These are phyloP conservation scores for Lycophotia porphyrea DNA, from an alignment of 2,888 invertebrate species.

Conservation along the genomic window DNA sequence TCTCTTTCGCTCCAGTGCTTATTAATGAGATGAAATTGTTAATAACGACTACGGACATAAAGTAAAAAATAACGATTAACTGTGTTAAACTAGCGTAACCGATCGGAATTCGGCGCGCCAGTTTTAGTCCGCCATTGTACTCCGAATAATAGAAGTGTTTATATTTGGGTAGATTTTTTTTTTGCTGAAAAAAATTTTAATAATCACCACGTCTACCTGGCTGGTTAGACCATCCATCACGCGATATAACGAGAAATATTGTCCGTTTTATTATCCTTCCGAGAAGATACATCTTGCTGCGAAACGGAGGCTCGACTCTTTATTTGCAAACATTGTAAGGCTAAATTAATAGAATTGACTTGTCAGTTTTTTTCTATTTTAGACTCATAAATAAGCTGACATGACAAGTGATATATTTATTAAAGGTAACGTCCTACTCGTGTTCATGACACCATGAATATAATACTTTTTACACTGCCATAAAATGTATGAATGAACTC, in stretches of 20 bases:
- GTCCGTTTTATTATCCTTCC: constrained; percentile 80
- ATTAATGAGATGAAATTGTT: constrained; percentile 88
- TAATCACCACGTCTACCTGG: constrained; percentile 85
- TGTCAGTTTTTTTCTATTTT: constrained; percentile 63
- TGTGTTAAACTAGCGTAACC: constrained; percentile 88
- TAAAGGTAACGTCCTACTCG: constrained; percentile 55
- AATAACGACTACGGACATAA: constrained; percentile 81
- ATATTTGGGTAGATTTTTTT: constrained; percentile 86
- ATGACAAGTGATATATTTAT: constrained; percentile 31
- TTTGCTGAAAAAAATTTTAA: constrained; percentile 71
- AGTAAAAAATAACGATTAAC: constrained; percentile 88
- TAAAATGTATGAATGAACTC: constrained; percentile 61
- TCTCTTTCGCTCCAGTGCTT: constrained; percentile 84
- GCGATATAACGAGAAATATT: constrained; percentile 85
- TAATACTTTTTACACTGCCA: constrained; percentile 60
- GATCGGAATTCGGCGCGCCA: constrained; percentile 86
- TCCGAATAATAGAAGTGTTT: constrained; percentile 86
- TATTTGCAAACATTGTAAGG: constrained; percentile 86
- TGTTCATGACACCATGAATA: constrained; percentile 62
- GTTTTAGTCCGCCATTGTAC: constrained; percentile 83
- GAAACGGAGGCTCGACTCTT: constrained; percentile 80
- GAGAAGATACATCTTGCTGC: constrained; percentile 73
- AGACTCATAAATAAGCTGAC: constrained; percentile 40
- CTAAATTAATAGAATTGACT: constrained; percentile 74
- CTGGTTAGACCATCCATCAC: constrained; percentile 84